Percentiles rank a stretch among this genome's conserved stretches.
These are phyloP conservation scores for Dyspetes luteomarginatus DNA, from an alignment of 2,888 invertebrate genomes.

Conservation along the genomic window DNA sequence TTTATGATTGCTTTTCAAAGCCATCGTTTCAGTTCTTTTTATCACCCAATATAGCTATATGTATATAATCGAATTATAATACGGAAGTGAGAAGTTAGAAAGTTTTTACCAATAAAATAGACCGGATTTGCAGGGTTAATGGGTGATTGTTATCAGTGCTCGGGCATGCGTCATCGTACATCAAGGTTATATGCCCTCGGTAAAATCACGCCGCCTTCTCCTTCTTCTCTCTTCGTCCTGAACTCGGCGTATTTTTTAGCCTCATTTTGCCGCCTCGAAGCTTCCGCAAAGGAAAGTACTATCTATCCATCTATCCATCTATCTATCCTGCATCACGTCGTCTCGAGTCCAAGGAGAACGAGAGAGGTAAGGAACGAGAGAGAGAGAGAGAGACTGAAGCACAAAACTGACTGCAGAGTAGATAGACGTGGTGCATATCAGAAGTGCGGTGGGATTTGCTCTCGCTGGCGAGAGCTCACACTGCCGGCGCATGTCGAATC, in stretches of 20 bases:
- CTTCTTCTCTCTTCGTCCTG: background rate
- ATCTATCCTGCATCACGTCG: slow-evolving; percentile 40
- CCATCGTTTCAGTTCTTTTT: background rate
- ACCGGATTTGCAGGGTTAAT: slow-evolving; percentile 5
- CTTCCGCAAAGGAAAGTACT: slow-evolving; percentile 59
- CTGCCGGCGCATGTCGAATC: slow-evolving; percentile 66
- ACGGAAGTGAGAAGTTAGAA: slow-evolving; percentile 24
- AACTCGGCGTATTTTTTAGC: slow-evolving; percentile 34
- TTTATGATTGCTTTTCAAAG: no score
- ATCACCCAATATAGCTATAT: slow-evolving; percentile 11
- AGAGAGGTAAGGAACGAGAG: background rate
- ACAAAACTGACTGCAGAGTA: slow-evolving; percentile 28
- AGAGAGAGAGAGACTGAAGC: background rate
- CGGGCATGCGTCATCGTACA: slow-evolving; percentile 45
- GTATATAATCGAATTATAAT: slow-evolving; percentile 4
- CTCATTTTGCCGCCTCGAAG: slow-evolving; percentile 57
- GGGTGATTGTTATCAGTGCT: slow-evolving; percentile 35
- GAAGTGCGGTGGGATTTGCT: slow-evolving; percentile 12
- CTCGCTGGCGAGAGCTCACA: slow-evolving; percentile 34
- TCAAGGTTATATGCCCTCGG: slow-evolving; percentile 8
- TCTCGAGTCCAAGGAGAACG: background rate
- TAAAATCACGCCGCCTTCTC: background rate
- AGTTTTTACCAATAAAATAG: background rate
- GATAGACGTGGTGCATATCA: slow-evolving; percentile 32
- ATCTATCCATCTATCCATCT: slow-evolving; percentile 50